phyloP scores from a whole-genome alignment of 2,113 vertebrate species.

The Pristiophorus japonicus region DNA sequence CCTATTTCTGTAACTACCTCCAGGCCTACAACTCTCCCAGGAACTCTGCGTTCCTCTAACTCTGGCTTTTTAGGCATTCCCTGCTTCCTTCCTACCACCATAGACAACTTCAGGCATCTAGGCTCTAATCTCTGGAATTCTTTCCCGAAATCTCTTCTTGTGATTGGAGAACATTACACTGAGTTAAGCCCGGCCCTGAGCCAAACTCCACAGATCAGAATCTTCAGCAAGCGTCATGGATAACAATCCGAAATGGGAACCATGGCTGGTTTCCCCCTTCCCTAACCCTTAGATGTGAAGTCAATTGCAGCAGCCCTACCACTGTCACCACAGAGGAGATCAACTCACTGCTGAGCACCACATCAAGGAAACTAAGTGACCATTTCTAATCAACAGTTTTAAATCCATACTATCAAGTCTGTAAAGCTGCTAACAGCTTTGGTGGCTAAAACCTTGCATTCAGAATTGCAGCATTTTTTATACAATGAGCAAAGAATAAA shows the following conservation, averaged over 20 bases:
- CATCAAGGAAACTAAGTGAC: not conserved
- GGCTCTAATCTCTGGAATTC: not conserved
- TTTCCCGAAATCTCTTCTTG: not conserved
- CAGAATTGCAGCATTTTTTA: too few relatives aligned
- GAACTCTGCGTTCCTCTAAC: not conserved
- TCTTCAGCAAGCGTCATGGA: not conserved
- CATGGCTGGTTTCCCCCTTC: not conserved
- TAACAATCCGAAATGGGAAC: conserved; percentile 3
- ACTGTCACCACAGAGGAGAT: not conserved
- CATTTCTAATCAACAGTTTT: not conserved
- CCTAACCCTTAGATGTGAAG: not conserved
- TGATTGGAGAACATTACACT: not conserved
- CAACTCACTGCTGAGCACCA: not conserved
- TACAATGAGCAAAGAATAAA: not conserved
- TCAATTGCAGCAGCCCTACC: not conserved
- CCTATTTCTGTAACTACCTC: not conserved
- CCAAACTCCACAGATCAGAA: not conserved
- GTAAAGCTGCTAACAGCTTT: not conserved
- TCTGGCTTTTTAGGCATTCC: too few relatives aligned
- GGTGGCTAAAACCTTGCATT: not conserved
- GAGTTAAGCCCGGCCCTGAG: not conserved
- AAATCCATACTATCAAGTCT: not conserved
- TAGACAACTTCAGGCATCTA: not conserved
- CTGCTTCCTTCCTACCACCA: not conserved
- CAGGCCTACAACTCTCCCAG: not conserved